Evolutionary conservation across 2,797 vertebrate genomes (phyloP).

Genomic region (Distichodus sexfasciatus): DNA sequence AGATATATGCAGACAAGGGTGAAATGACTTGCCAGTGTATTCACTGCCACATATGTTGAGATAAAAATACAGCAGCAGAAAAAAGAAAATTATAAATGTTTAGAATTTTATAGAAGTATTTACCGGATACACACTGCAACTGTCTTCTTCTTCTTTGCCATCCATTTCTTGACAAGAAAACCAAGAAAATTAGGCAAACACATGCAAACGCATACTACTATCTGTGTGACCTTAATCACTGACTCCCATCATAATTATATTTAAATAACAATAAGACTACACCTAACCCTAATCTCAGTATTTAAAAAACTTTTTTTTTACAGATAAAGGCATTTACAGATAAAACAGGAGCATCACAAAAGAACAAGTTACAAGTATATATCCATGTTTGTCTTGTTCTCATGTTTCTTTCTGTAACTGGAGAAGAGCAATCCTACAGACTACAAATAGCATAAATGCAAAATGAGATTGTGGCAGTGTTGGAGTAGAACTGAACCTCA

Average conservation of each 20-base stretch:
- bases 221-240: too few species aligned
- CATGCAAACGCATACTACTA: neutral
- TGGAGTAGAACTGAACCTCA: too few species aligned
- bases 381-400: too few species aligned
- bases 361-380: too few species aligned
- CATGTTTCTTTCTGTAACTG: neutral
- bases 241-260: too few species aligned
- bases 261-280: too few species aligned
- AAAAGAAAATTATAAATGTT: neutral
- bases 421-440: neutral
- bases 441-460: neutral
- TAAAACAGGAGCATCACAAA: too few species aligned
- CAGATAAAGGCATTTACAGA: too few species aligned
- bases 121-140: conserved; percentile 70
- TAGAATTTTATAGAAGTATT: conserved; percentile 32
- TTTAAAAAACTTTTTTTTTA: too few species aligned
- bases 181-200: neutral
- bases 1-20: neutral
- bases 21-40: too few species aligned
- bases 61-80: neutral
- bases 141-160: conserved; percentile 59
- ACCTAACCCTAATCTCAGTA: too few species aligned
- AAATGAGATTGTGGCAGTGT: neutral
- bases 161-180: conserved; percentile 63
- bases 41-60: too few species aligned